Evolutionary conservation across 2,888 invertebrate genomes (phyloP).

Genomic region (Lathronympha strigana): DNA sequence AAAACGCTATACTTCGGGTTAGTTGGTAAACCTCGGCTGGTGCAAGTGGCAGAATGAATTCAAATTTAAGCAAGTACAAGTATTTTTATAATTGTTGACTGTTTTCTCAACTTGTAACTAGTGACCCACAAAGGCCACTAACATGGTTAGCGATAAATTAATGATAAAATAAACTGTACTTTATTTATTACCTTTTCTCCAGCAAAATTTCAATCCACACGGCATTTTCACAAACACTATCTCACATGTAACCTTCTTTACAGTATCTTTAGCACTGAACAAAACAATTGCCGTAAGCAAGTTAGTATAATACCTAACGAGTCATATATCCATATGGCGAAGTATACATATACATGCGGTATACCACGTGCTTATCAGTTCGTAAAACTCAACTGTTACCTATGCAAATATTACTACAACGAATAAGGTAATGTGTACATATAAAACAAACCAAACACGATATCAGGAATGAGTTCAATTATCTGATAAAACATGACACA

Average conservation of each 20-base stretch:
- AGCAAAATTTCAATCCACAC: slow-evolving; percentile 65
- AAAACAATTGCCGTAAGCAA: slow-evolving; percentile 62
- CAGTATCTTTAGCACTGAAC: slow-evolving; percentile 74
- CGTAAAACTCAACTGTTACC: slow-evolving; percentile 49
- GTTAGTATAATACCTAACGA: slow-evolving; percentile 54
- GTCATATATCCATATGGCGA: slow-evolving; percentile 56
- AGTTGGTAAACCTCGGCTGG: too few species aligned
- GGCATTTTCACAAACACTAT: slow-evolving; percentile 55
- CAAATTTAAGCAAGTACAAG: too few species aligned
- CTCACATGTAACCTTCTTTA: slow-evolving; percentile 62
- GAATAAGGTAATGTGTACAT: background rate
- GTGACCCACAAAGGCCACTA: background rate
- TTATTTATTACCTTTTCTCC: slow-evolving; percentile 60
- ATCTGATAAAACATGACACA: slow-evolving; percentile 3
- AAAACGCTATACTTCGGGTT: too few species aligned
- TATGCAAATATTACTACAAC: slow-evolving; percentile 27
- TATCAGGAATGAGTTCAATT: background rate
- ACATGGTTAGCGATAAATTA: slow-evolving; percentile 4
- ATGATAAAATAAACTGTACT: background rate
- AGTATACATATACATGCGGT: slow-evolving; percentile 43
- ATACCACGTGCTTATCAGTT: slow-evolving; percentile 74
- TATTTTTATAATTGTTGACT: background rate
- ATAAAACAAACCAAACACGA: background rate
- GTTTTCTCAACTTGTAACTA: background rate
- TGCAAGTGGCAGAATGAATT: too few species aligned